Evolutionary conservation across 2,113 vertebrate genomes (phyloP).

Genomic region (Myotis davidii): DNA sequence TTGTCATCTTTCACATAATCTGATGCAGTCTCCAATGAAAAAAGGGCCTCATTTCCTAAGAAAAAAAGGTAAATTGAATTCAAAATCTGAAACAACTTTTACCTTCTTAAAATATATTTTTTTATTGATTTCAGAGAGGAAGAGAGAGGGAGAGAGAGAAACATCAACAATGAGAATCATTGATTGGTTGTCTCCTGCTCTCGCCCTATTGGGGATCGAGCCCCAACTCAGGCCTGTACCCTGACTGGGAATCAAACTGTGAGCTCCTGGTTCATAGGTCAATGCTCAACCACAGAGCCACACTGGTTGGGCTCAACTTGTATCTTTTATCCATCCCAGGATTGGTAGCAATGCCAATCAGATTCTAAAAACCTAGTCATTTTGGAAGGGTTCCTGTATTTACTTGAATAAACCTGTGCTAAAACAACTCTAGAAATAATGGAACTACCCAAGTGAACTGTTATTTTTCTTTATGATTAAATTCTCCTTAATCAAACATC

Average conservation of each 20-base stretch:
- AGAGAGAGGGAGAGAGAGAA: too few relatives aligned
- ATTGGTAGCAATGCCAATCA: neutral
- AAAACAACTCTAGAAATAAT: neutral
- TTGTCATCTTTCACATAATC: constrained; percentile 99
- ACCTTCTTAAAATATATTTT: too few relatives aligned
- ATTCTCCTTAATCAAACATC: neutral
- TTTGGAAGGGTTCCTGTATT: neutral
- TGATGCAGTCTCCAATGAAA: constrained; percentile 98
- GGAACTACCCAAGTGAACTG: neutral
- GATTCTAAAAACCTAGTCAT: neutral
- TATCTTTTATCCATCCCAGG: neutral
- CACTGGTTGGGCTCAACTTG: neutral
- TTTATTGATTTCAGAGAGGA: too few relatives aligned
- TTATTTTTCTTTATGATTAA: constrained; percentile 26
- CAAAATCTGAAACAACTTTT: neutral
- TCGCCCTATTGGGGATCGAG: too few relatives aligned
- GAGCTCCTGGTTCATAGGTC: too few relatives aligned
- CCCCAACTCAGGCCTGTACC: too few relatives aligned
- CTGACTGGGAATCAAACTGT: too few relatives aligned
- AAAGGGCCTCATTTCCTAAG: constrained; percentile 96
- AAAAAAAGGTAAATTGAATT: constrained; percentile 22
- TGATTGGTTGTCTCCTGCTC: too few relatives aligned
- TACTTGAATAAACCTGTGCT: neutral
- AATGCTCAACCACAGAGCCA: too few relatives aligned
- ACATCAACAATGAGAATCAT: too few relatives aligned